Evolutionary conservation across 2,888 invertebrate species (phyloP).

Genomic region (Subacronicta megacephala): DNA sequence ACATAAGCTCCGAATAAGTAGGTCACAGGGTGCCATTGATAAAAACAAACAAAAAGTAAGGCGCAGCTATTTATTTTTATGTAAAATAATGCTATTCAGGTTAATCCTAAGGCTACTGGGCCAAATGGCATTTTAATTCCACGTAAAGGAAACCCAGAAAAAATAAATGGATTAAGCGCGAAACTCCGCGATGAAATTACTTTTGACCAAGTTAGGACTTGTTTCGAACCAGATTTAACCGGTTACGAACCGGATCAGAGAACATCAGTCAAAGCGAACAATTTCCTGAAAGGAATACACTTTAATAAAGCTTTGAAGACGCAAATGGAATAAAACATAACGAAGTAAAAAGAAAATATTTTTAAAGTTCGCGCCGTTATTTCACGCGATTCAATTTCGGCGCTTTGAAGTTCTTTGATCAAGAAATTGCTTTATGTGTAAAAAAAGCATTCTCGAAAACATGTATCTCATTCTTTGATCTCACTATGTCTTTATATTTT

Average conservation of each 20-base stretch:
- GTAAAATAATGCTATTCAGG: conserved; percentile 60
- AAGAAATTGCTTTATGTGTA: conserved; percentile 62
- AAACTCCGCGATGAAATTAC: conserved; percentile 26
- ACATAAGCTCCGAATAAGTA: conserved; percentile 39
- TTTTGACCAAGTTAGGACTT: conserved; percentile 35
- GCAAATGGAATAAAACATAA: conserved; percentile 74
- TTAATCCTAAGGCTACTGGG: conserved; percentile 54
- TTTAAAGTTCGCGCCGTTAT: conserved; percentile 55
- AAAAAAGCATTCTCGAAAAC: conserved; percentile 37
- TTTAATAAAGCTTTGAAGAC: conserved; percentile 60
- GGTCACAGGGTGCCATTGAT: conserved; percentile 46
- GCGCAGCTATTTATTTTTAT: conserved; percentile 47
- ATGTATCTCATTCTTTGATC: conserved; percentile 10
- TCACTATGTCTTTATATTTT: conserved; percentile 3
- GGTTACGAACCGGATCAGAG: conserved; percentile 37
- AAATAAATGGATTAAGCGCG: conserved; percentile 34
- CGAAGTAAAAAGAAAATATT: conserved; percentile 66
- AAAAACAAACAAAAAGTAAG: conserved; percentile 50
- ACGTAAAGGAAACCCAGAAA: conserved; percentile 47
- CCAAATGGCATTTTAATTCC: conserved; percentile 65
- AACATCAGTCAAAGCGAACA: conserved; percentile 57
- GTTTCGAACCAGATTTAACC: conserved; percentile 42
- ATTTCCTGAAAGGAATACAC: conserved; percentile 58
- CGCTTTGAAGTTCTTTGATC: conserved; percentile 68
- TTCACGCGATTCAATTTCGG: conserved; percentile 60